Evolutionary conservation across 2,797 vertebrate genomes (phyloP), one percentile per base, ranked within the genome.

Genomic region (Gallinago nigripennis): DNA sequence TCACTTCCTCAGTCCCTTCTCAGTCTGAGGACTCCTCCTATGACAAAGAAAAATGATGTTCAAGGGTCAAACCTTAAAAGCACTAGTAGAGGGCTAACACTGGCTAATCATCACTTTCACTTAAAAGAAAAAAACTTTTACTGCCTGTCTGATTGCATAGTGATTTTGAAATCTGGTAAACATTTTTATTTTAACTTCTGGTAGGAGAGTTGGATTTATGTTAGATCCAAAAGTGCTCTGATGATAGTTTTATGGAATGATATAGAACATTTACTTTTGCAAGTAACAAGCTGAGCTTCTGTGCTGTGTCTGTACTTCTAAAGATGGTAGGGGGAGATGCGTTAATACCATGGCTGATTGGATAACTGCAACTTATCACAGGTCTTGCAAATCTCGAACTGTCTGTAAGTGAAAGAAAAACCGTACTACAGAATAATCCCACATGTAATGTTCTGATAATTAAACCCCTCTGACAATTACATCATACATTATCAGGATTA

Each of bases 381-480:
- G 58, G 53, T 73, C 89, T 69, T 57, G 63, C 79, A 80, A 85
- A 90, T 95, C 92, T 88, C 94, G 88, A 97, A 96, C 97, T 95
- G 95, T 92, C 92, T 90, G 93, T 61, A 97, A 97, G 95, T 31
- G 90, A 97, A 86, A 93, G 96, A 90, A 98, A 98, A 97, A 94
- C 96, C 80, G 20, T 93, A 90, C 65, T 58, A 73, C 46, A 88
- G 72, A 89, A 80, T 91, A 95, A 95, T 97, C 97, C 98, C 98
- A 97, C 95, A 81, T 98, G 98, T 97, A 98, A 98, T 97, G 97
- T 97, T 97, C 97, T 97, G 98, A 98, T 98, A 98, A 99, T 99
- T 98, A 99, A 99, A 98, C 97, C 97, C 98, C 98, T 98, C 98
- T 99, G 98, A 98, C 98, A 98, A 98, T 99, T 98, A 98, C 99